phyloP scores from a whole-genome alignment of 2,113 vertebrate genomes.

The Ploceus nigricollis region DNA sequence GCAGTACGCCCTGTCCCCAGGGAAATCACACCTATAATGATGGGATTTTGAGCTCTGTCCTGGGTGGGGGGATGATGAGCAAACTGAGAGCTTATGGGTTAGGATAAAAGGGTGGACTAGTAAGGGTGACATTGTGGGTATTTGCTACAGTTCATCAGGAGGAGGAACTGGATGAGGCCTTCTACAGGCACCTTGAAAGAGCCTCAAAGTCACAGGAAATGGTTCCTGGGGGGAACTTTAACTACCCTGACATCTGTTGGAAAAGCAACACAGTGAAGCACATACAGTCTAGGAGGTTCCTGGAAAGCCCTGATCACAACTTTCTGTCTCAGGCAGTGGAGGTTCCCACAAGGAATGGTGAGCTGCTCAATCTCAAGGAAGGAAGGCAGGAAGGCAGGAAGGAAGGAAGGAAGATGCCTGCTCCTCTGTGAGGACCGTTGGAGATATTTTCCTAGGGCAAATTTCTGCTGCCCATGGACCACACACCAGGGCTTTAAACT shows the following conservation, averaged over 20 bases:
- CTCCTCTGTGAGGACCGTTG: background rate
- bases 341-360: background rate
- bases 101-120: background rate
- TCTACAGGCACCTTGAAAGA: background rate
- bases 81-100: background rate
- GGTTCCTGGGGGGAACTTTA: background rate
- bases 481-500: background rate
- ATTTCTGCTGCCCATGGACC: background rate
- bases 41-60: background rate
- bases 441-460: background rate
- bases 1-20: background rate
- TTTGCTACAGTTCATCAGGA: background rate
- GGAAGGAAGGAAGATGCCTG: background rate
- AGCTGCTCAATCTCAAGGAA: background rate
- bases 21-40: background rate
- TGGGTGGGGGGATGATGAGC: background rate
- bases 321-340: background rate
- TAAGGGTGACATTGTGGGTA: background rate
- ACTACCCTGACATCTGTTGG: background rate
- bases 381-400: no score
- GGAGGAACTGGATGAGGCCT: background rate
- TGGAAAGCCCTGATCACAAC: background rate
- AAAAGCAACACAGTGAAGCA: background rate
- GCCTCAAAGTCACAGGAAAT: background rate
- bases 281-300: background rate